Percentiles rank a stretch among this genome's conserved stretches.
These are phyloP conservation scores for Anoplopoma fimbria DNA, from an alignment of 2,113 vertebrate genomes.

Conservation along the genomic window DNA sequence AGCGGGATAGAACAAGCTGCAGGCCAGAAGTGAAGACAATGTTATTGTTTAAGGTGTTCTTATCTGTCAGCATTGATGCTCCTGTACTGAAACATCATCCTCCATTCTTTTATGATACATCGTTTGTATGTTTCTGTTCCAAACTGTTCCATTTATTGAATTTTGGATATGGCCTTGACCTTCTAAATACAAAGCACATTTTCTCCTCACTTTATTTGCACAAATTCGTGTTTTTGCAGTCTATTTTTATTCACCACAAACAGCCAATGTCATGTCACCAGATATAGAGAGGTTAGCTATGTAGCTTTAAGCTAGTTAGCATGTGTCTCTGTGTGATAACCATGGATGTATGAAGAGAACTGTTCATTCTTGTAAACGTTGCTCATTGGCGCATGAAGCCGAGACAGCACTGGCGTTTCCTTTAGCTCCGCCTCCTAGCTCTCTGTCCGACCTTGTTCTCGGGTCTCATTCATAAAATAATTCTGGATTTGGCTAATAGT, in stretches of 20 bases:
- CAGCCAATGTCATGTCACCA: neutral
- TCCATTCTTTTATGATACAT: neutral
- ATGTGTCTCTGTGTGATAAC: neutral
- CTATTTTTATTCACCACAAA: neutral
- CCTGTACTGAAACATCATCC: neutral
- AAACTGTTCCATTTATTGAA: neutral
- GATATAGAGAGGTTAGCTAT: neutral
- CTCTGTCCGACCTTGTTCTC: neutral
- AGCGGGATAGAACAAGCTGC: slow-evolving; percentile 12
- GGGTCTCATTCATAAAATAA: neutral
- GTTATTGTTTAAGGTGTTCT: slow-evolving; percentile 1
- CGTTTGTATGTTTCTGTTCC: neutral
- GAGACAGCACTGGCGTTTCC: neutral
- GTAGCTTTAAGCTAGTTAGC: neutral
- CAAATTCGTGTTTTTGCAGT: neutral
- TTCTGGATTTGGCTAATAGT: neutral
- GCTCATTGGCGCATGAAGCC: neutral
- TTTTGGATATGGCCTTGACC: neutral
- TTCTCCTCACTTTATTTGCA: neutral
- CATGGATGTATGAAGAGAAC: neutral
- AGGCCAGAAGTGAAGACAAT: slow-evolving; percentile 23
- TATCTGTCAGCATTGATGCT: neutral
- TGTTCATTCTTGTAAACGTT: neutral
- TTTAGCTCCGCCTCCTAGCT: neutral
- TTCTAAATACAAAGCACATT: neutral